phyloP scores from a whole-genome alignment of 2,797 vertebrate species.

The Oophaga sylvatica region DNA sequence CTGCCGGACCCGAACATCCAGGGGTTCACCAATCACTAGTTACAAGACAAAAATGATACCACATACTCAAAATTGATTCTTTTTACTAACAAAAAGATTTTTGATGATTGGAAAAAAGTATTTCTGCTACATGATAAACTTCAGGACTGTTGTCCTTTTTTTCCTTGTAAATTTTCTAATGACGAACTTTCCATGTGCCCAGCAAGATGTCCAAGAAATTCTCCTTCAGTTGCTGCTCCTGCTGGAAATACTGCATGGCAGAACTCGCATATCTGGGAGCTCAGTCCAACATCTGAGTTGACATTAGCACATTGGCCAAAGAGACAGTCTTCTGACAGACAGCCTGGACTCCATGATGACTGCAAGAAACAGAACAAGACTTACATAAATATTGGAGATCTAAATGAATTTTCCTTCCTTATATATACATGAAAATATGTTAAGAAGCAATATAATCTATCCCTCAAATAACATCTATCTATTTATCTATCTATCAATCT shows the following conservation, averaged over 20 bases:
- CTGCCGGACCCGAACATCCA: too few relatives aligned
- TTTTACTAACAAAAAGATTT: not conserved
- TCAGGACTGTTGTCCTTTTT: too few relatives aligned
- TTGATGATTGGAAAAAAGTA: not conserved
- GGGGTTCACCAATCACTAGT: too few relatives aligned
- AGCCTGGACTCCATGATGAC: conserved; percentile 68
- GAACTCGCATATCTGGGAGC: conserved; percentile 79
- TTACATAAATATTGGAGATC: not conserved
- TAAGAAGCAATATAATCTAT: too few relatives aligned
- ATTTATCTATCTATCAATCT: too few relatives aligned
- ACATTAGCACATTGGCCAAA: conserved; percentile 17
- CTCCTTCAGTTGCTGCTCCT: conserved; percentile 71
- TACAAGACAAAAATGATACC: too few relatives aligned
- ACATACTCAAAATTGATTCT: too few relatives aligned
- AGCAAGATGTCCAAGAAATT: conserved; percentile 75
- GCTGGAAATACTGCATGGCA: conserved; percentile 79
- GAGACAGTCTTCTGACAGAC: conserved; percentile 63
- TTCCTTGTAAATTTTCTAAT: not conserved
- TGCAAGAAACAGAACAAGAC: conserved; percentile 56
- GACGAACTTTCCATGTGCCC: conserved; percentile 70
- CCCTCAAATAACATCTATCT: not conserved
- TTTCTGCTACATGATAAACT: not conserved
- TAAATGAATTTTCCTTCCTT: not conserved
- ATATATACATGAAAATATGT: not conserved
- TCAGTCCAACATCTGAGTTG: conserved; percentile 70